phyloP scores from a whole-genome alignment of 2,113 vertebrate genomes.

The Heterochromis multidens region DNA sequence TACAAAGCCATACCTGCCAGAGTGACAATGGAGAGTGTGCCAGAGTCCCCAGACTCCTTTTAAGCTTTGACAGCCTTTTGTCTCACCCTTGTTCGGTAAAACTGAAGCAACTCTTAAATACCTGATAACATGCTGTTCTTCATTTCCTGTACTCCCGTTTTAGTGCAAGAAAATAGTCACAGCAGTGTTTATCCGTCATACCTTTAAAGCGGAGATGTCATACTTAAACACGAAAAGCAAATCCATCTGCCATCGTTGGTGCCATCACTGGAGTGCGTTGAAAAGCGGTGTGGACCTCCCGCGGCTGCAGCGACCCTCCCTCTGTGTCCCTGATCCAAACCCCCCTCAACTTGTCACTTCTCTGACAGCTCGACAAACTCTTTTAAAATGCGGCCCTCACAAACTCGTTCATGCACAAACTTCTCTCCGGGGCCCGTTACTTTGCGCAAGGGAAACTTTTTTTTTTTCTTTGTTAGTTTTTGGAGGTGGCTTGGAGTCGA shows the following conservation, averaged over 20 bases:
- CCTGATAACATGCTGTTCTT: neutral
- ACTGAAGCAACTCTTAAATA: conserved; percentile 6
- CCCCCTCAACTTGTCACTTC: conserved; percentile 12
- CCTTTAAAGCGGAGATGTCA: conserved; percentile 69
- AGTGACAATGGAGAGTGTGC: conserved; percentile 63
- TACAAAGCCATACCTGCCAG: conserved; percentile 36
- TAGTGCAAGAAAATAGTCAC: neutral
- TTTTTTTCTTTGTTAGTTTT: conserved; percentile 40
- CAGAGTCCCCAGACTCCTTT: conserved; percentile 52
- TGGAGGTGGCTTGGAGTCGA: conserved; percentile 48
- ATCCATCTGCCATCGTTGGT: conserved; percentile 62
- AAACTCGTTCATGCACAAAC: conserved; percentile 57
- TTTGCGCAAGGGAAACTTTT: conserved; percentile 20
- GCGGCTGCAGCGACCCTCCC: conserved; percentile 41
- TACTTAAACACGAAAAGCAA: conserved; percentile 58
- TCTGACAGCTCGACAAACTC: conserved; percentile 64
- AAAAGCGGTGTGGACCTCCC: conserved; percentile 46
- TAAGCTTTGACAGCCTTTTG: conserved; percentile 47
- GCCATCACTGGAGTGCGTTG: conserved; percentile 58
- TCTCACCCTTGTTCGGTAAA: conserved; percentile 1
- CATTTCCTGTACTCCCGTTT: neutral
- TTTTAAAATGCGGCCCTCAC: conserved; percentile 26
- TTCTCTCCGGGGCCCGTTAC: conserved; percentile 25
- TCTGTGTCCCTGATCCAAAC: conserved; percentile 16
- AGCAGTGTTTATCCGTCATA: conserved; percentile 47